phyloP scores from a whole-genome alignment of 2,888 invertebrate species.

The Drosophila glabriapex region DNA sequence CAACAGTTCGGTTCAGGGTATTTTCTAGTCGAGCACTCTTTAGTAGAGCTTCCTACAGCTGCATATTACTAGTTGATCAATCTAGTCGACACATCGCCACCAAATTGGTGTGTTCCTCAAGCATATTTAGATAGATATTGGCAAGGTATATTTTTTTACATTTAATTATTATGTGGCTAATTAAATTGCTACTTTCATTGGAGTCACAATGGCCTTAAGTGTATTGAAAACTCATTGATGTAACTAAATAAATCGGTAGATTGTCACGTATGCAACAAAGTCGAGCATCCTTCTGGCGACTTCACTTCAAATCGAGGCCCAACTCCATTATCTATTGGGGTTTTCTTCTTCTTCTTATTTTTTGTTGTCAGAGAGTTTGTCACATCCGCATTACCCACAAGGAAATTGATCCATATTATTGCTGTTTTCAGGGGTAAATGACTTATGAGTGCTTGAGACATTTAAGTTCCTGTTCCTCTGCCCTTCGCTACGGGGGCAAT shows the following conservation, averaged over 20 bases:
- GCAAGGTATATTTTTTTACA: neutral
- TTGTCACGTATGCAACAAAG: slow-evolving; percentile 63
- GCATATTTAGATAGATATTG: neutral
- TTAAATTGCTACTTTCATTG: slow-evolving; percentile 1
- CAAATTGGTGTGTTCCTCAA: neutral
- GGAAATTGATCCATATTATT: slow-evolving; percentile 63
- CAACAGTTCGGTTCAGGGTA: neutral
- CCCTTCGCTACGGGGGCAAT: slow-evolving; percentile 12
- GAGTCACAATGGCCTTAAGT: neutral
- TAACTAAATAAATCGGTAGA: slow-evolving; percentile 45
- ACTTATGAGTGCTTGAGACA: slow-evolving; percentile 69
- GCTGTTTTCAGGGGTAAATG: slow-evolving; percentile 65
- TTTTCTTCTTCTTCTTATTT: too few species aligned
- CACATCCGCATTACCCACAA: slow-evolving; percentile 23
- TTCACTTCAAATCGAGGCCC: slow-evolving; percentile 15
- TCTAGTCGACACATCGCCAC: neutral
- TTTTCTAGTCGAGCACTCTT: neutral
- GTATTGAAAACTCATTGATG: slow-evolving; percentile 27
- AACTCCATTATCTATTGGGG: neutral
- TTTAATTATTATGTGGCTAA: slow-evolving; percentile 10
- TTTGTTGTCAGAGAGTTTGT: neutral
- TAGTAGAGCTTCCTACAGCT: neutral
- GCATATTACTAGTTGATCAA: neutral
- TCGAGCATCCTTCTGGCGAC: slow-evolving; percentile 37
- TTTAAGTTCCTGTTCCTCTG: slow-evolving; percentile 18